These are phyloP conservation scores for Anthopleura xanthogrammica DNA, from an alignment of 92 coral and sea anemone genomes.

Conservation along the genomic window DNA sequence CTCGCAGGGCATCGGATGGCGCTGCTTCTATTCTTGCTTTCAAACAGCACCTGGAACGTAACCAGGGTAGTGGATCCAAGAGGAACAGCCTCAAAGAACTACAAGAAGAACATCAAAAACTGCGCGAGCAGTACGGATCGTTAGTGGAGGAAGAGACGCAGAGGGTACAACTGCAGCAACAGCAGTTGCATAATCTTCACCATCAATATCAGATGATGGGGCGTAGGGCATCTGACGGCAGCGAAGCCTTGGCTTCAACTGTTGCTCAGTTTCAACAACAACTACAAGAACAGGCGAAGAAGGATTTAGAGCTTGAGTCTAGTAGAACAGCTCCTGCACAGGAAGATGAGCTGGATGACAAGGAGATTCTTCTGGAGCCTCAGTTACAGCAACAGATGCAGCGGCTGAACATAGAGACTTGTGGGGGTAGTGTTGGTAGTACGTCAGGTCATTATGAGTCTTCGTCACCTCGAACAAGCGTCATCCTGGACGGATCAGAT, in stretches of 20 bases:
- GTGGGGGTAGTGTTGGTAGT: conserved; percentile 58
- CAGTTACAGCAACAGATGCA: conserved; percentile 92
- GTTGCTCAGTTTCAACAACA: conserved; percentile 86
- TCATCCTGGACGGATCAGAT: conserved; percentile 63
- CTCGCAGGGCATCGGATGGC: conserved; percentile 96
- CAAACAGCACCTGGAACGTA: conserved; percentile 91
- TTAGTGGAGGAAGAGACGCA: conserved; percentile 79
- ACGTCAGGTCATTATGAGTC: conserved; percentile 47
- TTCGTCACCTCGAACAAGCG: conserved; percentile 74
- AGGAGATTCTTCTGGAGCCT: conserved; percentile 70
- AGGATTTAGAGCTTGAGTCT: conserved; percentile 70
- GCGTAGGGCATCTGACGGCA: conserved; percentile 93
- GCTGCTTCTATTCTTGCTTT: conserved; percentile 96
- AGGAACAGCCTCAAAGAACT: conserved; percentile 84
- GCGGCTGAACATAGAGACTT: conserved; percentile 82
- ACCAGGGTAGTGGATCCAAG: conserved; percentile 75
- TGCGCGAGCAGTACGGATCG: conserved; percentile 86
- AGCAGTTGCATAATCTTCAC: conserved; percentile 65
- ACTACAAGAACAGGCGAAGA: conserved; percentile 64
- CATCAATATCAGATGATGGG: conserved; percentile 71
- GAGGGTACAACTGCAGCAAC: conserved; percentile 87
- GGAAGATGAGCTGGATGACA: conserved; percentile 54
- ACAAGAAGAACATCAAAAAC: conserved; percentile 87
- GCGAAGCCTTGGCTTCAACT: conserved; percentile 81
- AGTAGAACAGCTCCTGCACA: conserved; percentile 40